Evolutionary conservation across 2,113 vertebrate genomes (phyloP).

Genomic region (Sinocyclocheilus anophthalmus): DNA sequence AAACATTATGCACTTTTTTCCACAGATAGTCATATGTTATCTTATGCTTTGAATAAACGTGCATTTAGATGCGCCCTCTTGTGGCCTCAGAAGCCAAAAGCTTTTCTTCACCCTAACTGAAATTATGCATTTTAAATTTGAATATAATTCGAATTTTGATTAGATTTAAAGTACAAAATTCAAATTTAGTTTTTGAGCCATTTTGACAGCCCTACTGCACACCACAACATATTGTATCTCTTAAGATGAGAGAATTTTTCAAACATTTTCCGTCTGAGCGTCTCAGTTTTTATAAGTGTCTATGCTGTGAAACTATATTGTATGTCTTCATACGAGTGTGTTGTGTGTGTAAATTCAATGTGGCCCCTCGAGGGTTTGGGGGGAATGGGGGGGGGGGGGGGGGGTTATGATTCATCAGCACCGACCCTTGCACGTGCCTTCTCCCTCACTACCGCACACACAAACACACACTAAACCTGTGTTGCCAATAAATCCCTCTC

Average conservation of each 20-base stretch:
- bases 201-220: not conserved
- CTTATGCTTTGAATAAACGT: too few relatives aligned
- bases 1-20: too few relatives aligned
- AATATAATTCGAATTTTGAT: too few relatives aligned
- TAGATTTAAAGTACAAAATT: too few relatives aligned
- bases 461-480: too few relatives aligned
- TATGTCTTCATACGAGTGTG: conserved; percentile 52
- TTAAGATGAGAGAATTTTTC: not conserved
- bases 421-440: conserved; percentile 57
- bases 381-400: conserved; percentile 27
- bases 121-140: too few relatives aligned
- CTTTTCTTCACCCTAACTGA: too few relatives aligned
- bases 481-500: conserved; percentile 46
- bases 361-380: conserved; percentile 50
- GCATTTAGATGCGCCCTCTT: too few relatives aligned
- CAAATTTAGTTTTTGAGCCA: too few relatives aligned
- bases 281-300: conserved; percentile 45
- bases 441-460: conserved; percentile 24
- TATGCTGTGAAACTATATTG: conserved; percentile 11
- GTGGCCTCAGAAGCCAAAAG: too few relatives aligned
- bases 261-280: too few relatives aligned
- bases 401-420: conserved; percentile 56
- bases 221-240: not conserved
- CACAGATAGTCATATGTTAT: too few relatives aligned
- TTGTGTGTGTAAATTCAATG: conserved; percentile 49